These are phyloP conservation scores for Allygus modestus DNA, from an alignment of 2,888 invertebrate genomes.

Conservation along the genomic window DNA sequence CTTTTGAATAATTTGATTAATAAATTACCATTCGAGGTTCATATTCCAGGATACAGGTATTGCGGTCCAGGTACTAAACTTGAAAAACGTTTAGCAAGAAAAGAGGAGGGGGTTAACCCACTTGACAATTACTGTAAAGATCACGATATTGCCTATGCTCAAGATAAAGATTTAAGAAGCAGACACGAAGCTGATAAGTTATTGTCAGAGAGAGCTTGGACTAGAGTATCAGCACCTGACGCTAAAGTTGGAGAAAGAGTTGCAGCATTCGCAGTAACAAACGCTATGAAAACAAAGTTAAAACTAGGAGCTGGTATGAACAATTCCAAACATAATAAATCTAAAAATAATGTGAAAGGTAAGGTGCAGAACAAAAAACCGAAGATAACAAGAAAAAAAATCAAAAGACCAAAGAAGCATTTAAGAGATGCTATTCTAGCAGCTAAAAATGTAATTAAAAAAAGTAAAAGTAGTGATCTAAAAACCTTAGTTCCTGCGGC, in stretches of 20 bases:
- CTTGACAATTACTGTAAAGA: slow-evolving; percentile 67
- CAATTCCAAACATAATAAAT: background rate
- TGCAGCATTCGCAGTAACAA: slow-evolving; percentile 64
- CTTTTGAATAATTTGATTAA: slow-evolving; percentile 60
- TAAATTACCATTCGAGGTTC: slow-evolving; percentile 62
- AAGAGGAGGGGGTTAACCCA: slow-evolving; percentile 62
- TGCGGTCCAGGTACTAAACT: slow-evolving; percentile 66
- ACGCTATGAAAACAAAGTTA: slow-evolving; percentile 65
- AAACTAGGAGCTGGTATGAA: slow-evolving; percentile 48
- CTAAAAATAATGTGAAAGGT: background rate
- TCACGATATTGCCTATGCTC: slow-evolving; percentile 66
- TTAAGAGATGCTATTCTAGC: background rate
- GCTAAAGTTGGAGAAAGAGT: slow-evolving; percentile 61
- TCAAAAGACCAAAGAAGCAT: background rate
- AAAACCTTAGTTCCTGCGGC: background rate
- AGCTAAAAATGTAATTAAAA: background rate
- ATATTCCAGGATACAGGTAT: slow-evolving; percentile 66
- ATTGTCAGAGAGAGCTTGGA: slow-evolving; percentile 64
- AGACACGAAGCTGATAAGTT: slow-evolving; percentile 63
- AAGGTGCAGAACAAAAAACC: background rate
- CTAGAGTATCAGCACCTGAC: slow-evolving; percentile 61
- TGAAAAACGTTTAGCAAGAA: slow-evolving; percentile 54
- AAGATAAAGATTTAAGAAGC: slow-evolving; percentile 7
- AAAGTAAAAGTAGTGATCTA: background rate
- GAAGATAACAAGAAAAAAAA: background rate